Evolutionary conservation across 2,797 vertebrate genomes (phyloP), one percentile per base, ranked within the genome.

Genomic region (Anabas testudineus): DNA sequence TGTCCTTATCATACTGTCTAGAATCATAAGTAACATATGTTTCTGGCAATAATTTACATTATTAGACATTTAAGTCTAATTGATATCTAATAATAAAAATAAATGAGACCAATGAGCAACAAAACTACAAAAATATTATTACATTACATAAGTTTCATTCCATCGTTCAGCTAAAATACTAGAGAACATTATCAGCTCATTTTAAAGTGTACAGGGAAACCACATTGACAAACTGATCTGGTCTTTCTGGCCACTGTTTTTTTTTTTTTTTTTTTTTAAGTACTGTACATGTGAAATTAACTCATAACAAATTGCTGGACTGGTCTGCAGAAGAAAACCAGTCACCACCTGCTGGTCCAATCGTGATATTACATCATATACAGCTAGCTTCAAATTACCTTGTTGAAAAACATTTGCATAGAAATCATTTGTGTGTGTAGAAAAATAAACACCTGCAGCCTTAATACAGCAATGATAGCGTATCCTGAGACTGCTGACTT

Each of bases 311-410:
- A 22, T 4, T 36, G 5, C 24, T 10, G 37, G 4, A 7, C 2
- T 12, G n/a, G 18, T 51, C 37, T 56, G 32, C 15, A 42, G 14
- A 54, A 18, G 2, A 57, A 58, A 53, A n/a, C n/a, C 28, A 49
- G 26, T 45, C 18, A 10, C 82, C 81, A 56, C 72, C 80, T 82
- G 68, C 75, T 82, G 81, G 76, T 52, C 2, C 12, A 60, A 61
- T 53, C 12, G 7, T 10, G 19, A 22, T 67, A 67, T 26, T 42
- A n/a, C 47, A 42, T 2, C 3, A 39, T 28, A 3, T 12, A 53
- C n/a, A 53, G 51, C 21, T 59, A 1, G 1, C 64, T 46, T 63
- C 0, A 32, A 6, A 32, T 49, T 19, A 2, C 1, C 18, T 10
- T 21, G 2, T 48, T 39, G 24, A 18, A 66, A 47, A 41, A 18